A percentile compares a stretch with the other conserved stretches of the same genome.
These are phyloP conservation scores for Agrypnia vestita DNA, from an alignment of 1,140 invertebrate species.

Conservation along the genomic window DNA sequence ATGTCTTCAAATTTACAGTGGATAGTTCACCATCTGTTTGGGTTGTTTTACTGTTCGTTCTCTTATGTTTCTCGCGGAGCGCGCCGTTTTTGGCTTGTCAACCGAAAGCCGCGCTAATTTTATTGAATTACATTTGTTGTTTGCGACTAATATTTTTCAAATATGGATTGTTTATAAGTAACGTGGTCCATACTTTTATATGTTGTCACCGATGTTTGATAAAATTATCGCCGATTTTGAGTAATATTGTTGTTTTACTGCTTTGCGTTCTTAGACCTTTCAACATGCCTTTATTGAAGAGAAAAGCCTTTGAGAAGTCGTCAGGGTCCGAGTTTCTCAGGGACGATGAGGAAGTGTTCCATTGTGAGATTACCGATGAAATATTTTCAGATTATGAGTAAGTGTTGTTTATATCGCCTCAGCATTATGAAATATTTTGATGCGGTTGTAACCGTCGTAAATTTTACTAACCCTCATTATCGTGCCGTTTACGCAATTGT, in stretches of 20 bases:
- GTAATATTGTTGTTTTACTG: conserved; percentile 40
- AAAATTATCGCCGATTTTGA: conserved; percentile 25
- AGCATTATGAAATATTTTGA: conserved; percentile 30
- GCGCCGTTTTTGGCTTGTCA: conserved; percentile 74
- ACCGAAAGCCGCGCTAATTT: conserved; percentile 66
- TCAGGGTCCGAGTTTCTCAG: conserved; percentile 81
- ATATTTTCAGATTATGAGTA: conserved; percentile 98
- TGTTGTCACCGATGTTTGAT: conserved; percentile 23
- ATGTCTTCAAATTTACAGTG: neutral
- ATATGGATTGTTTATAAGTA: conserved; percentile 43
- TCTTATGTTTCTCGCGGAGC: conserved; percentile 60
- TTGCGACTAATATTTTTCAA: conserved; percentile 40
- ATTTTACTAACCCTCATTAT: conserved; percentile 51
- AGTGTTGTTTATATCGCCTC: conserved; percentile 64
- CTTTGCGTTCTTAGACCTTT: conserved; percentile 64
- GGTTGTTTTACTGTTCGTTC: conserved; percentile 37
- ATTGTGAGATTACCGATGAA: conserved; percentile 94
- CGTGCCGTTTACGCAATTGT: conserved; percentile 49
- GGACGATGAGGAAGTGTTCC: conserved; percentile 94
- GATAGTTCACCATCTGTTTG: conserved; percentile 43
- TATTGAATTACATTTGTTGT: conserved; percentile 43
- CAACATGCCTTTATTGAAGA: conserved; percentile 90
- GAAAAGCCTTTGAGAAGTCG: conserved; percentile 86
- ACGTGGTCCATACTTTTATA: conserved; percentile 19
- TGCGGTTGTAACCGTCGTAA: conserved; percentile 18